Evolutionary conservation across 2,888 invertebrate genomes (phyloP), one percentile per base, ranked within the genome.

Genomic region (Lepidocyrtoides sp.): DNA sequence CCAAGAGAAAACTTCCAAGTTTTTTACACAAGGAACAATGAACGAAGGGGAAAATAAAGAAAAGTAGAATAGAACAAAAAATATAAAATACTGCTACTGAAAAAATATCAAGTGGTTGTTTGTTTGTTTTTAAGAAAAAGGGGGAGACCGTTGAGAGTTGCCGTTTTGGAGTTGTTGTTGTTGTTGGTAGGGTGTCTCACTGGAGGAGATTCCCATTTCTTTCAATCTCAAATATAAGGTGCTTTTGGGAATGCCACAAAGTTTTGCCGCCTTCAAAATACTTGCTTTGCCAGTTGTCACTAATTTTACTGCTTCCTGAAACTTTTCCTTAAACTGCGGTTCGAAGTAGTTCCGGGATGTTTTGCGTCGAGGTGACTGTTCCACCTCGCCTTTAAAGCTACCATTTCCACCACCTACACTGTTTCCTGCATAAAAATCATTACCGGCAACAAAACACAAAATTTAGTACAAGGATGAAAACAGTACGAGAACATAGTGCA

Each of bases 201-300:
- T 91, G 48, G 93, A 93, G 10, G 91, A 88, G 66, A 93, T 93
- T 32, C 93, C 93, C 92, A 93, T 91, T 89, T 93, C 93, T 91
- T 93, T 93, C 79, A 93, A 92, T 20, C 93, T 91, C 41, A 93
- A 91, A 90, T 93, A 93, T 57, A 93, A 83, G n/a, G 93, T 93
- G 87, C 92, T 92, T 89, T 93, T 93, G 60, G 93, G 93, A 92
- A 93, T 93, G 81, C 92, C 93, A 87, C 93, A 93, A 23, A 93
- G 41, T 84, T 93, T 93, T 2, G 92, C 88, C 77, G 93, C 93
- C 77, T 91, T 92, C 87, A 93, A 90, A 90, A 93, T 93, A n/a
- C 92, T 92, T 36, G 92, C 92, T 91, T 91, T 84, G 23, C 93
- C 93, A 69, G 93, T 66, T 14, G 88, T 91, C 66, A 93, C 92